Conservation (phyloP, 2,797 vertebrate species). For the Squalus acanthias region DNA sequence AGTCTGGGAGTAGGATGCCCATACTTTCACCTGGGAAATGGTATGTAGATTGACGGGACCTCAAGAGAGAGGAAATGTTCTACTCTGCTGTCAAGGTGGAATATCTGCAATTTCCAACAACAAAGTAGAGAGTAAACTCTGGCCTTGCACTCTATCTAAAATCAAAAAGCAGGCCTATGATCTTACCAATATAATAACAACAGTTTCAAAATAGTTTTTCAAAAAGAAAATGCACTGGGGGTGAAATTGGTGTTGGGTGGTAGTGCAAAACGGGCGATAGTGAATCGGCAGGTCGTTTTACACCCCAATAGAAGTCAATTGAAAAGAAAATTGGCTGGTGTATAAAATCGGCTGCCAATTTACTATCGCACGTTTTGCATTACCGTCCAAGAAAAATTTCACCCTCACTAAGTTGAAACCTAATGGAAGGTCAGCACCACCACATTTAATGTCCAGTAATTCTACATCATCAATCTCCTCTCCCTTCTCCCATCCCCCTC, state of each 20-base stretch:
- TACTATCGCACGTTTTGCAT: not conserved
- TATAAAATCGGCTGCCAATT: not conserved
- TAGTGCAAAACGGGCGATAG: not conserved
- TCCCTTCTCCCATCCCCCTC: not conserved
- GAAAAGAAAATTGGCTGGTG: not conserved
- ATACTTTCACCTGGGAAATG: not conserved
- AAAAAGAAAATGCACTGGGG: not conserved
- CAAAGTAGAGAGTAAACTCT: no score
- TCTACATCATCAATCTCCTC: not conserved
- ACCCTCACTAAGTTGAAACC: not conserved
- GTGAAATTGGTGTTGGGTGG: not conserved
- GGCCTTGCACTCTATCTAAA: no score
- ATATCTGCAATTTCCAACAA: no score
- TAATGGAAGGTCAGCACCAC: not conserved
- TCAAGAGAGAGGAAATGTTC: no score
- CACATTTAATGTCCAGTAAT: not conserved
- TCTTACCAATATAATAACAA: not conserved
- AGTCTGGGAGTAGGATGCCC: not conserved
- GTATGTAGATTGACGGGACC: not conserved
- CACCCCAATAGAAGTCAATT: not conserved
- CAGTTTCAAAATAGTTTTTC: not conserved
- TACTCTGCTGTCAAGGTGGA: no score
- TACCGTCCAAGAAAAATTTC: not conserved
- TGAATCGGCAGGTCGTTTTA: not conserved
- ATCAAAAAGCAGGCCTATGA: not conserved